Evolutionary conservation across 2,888 invertebrate species (phyloP).

Genomic region (Deroplatys truncata): DNA sequence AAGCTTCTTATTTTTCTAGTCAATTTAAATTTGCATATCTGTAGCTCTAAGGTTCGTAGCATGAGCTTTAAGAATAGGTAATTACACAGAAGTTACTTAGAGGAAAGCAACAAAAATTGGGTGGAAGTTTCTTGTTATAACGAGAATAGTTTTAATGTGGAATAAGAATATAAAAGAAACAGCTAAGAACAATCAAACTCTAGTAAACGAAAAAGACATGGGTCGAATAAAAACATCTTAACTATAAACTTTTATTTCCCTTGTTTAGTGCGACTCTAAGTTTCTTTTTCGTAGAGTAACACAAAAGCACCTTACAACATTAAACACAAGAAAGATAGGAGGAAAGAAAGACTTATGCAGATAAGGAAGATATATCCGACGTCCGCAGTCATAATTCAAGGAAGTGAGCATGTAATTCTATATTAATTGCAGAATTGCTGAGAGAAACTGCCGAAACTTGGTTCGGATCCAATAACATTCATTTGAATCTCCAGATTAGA

Average conservation of each 20-base stretch:
- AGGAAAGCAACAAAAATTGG: too few species aligned
- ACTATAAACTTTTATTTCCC: background rate
- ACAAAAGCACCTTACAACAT: background rate
- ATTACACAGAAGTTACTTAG: too few species aligned
- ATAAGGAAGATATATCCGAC: background rate
- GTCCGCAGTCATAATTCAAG: background rate
- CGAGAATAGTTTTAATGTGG: background rate
- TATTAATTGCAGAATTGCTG: background rate
- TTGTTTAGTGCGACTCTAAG: background rate
- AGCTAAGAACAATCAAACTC: background rate
- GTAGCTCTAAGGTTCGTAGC: too few species aligned
- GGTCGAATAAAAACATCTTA: background rate
- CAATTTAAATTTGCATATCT: too few species aligned
- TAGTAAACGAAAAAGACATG: background rate
- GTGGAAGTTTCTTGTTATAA: background rate
- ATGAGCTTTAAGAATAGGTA: too few species aligned
- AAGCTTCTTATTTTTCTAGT: too few species aligned
- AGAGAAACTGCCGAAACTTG: background rate
- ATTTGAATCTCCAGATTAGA: background rate
- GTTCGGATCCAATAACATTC: background rate
- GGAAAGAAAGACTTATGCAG: background rate
- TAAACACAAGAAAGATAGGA: background rate
- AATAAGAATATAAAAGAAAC: background rate
- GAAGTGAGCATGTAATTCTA: background rate
- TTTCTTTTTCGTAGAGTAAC: background rate